Percentiles rank a stretch among this genome's conserved stretches.
Evolutionary conservation across 2,797 vertebrate species (phyloP).

Genomic region (Danio aesculapii): DNA sequence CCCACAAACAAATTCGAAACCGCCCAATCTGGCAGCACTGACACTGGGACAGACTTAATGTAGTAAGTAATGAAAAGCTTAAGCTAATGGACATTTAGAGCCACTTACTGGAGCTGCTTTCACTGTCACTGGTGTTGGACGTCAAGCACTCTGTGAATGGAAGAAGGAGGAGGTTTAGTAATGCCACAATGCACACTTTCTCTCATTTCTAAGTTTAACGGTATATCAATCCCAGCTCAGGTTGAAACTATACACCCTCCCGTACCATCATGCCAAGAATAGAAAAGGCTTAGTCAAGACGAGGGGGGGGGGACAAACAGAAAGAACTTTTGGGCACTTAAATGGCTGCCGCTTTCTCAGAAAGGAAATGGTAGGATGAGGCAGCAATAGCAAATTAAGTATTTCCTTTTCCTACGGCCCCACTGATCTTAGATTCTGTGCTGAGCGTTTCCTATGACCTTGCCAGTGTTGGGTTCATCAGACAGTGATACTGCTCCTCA

Average conservation of each 20-base stretch:
- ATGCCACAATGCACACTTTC: conserved; percentile 23
- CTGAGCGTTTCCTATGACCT: conserved; percentile 67
- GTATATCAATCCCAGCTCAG: conserved; percentile 10
- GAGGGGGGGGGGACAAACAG: conserved; percentile 31
- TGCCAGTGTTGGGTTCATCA: conserved; percentile 57
- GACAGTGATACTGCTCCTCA: conserved; percentile 61
- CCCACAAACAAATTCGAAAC: too few species aligned
- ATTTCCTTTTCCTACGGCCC: conserved; percentile 74
- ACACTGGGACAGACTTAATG: conserved; percentile 22
- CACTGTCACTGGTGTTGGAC: conserved; percentile 99
- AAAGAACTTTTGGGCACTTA: conserved; percentile 62
- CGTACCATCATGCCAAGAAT: conserved; percentile 19
- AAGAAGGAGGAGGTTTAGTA: conserved; percentile 57
- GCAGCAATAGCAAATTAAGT: conserved; percentile 79
- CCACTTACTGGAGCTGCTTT: conserved; percentile 99
- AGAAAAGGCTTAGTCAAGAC: conserved; percentile 34
- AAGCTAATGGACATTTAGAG: conserved; percentile 36
- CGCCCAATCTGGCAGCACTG: too few species aligned
- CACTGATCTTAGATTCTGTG: conserved; percentile 66
- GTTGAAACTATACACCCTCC: conserved; percentile 48
- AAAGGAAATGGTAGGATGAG: conserved; percentile 73
- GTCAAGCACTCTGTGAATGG: conserved; percentile 91
- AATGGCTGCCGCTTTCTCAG: conserved; percentile 64
- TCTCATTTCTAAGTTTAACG: conserved; percentile 27
- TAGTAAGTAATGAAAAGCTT: conserved; percentile 2